A percentile compares a stretch with the other conserved stretches of the same genome.
phyloP scores from a whole-genome alignment of 2,113 vertebrate genomes.

The Kryptolebias marmoratus region DNA sequence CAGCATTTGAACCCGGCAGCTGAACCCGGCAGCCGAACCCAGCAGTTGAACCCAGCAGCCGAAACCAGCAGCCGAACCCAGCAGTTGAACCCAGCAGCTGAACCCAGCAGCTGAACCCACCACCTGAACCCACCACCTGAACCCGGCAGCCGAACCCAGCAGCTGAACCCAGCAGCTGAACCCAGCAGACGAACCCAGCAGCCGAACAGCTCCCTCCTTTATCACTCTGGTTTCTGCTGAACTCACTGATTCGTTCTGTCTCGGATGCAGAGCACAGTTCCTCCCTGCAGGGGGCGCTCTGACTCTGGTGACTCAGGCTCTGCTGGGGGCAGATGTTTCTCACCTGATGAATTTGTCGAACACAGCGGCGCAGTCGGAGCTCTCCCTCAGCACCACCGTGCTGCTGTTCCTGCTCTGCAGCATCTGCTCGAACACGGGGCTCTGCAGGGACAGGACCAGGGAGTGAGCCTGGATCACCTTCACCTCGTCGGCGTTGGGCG shows the following conservation, averaged over 20 bases:
- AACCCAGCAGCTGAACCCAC: no score
- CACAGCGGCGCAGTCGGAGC: slow-evolving; percentile 80
- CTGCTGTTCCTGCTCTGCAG: slow-evolving; percentile 82
- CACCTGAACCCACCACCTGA: no score
- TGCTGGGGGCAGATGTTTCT: neutral
- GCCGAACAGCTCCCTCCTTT: neutral
- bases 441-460: slow-evolving; percentile 91
- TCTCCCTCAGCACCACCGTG: slow-evolving; percentile 81
- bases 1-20: no score
- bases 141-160: no score
- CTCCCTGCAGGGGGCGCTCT: slow-evolving; percentile 3
- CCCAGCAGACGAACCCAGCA: neutral
- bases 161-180: neutral
- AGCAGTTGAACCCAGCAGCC: no score
- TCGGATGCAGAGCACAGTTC: neutral
- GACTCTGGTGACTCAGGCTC: neutral
- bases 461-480: slow-evolving; percentile 89
- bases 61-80: no score
- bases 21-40: no score
- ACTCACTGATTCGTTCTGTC: slow-evolving; percentile 1
- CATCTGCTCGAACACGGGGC: slow-evolving; percentile 84
- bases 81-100: no score
- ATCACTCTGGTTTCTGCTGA: neutral
- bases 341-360: slow-evolving; percentile 95
- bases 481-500: slow-evolving; percentile 84